These are phyloP conservation scores for Ectemnius cavifrons DNA, from an alignment of 2,888 invertebrate species.

Conservation along the genomic window DNA sequence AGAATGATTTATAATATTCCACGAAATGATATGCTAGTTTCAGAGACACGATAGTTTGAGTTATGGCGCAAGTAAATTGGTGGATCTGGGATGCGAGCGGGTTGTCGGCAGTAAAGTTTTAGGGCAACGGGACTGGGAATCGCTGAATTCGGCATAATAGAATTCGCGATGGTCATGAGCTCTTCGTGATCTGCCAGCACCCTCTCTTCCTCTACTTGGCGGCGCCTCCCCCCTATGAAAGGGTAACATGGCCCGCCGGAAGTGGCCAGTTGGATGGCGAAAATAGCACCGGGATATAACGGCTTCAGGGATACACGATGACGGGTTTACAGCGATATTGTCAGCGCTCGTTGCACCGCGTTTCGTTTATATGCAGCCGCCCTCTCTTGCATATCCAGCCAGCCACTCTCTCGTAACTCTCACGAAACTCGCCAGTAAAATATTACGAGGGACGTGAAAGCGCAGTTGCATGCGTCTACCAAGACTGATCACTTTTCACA, in stretches of 20 bases:
- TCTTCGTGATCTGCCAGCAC: no score
- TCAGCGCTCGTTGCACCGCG: conserved; percentile 35
- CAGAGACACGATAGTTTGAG: no score
- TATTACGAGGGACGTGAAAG: conserved; percentile 24
- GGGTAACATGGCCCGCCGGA: conserved; percentile 29
- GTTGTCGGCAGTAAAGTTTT: conserved; percentile 29
- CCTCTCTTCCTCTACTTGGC: no score
- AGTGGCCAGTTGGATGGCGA: conserved; percentile 34
- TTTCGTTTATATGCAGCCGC: neutral
- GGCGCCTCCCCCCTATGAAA: no score
- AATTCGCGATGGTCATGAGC: no score
- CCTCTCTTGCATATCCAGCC: no score
- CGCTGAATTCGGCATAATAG: no score
- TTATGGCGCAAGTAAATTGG: no score
- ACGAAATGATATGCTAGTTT: no score
- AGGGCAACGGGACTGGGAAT: conserved; percentile 1
- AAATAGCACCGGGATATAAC: conserved; percentile 58
- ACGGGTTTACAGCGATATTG: conserved; percentile 57
- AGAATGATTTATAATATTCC: no score
- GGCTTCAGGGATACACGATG: conserved; percentile 34
- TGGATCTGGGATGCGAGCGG: neutral
- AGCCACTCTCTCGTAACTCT: conserved; percentile 16
- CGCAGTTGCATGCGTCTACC: neutral
- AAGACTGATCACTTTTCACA: no score
- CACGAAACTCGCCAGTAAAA: conserved; percentile 18